phyloP scores from a whole-genome alignment of 2,797 vertebrate species.

The Enteromius mattozi region DNA sequence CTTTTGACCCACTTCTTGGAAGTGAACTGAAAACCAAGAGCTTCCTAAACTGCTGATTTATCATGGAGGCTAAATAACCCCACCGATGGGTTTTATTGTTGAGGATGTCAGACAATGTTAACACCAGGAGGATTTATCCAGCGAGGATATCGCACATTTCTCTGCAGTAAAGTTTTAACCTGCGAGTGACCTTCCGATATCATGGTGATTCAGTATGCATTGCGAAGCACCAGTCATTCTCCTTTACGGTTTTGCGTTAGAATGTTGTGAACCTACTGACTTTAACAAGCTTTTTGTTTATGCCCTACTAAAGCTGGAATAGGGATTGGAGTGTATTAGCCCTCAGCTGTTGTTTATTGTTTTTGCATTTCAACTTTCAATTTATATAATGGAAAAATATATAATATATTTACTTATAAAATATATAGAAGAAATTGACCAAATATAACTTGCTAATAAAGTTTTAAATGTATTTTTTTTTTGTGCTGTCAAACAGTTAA shows the following conservation, averaged over 20 bases:
- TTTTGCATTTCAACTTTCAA: background rate
- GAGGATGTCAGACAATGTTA: background rate
- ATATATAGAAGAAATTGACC: background rate
- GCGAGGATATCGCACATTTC: constrained; percentile 21
- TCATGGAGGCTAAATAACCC: background rate
- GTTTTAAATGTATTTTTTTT: background rate
- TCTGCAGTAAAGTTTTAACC: constrained; percentile 41
- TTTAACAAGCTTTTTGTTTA: constrained; percentile 41
- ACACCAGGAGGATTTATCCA: constrained; percentile 33
- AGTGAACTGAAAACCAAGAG: constrained; percentile 11
- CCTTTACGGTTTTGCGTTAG: constrained; percentile 38
- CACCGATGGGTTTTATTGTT: background rate
- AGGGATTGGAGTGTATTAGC: background rate
- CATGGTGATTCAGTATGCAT: constrained; percentile 43
- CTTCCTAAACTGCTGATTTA: constrained; percentile 18
- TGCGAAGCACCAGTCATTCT: constrained; percentile 32
- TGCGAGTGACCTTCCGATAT: constrained; percentile 42
- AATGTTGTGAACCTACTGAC: constrained; percentile 19
- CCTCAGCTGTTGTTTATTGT: background rate
- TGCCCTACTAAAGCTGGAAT: background rate
- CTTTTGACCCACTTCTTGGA: constrained; percentile 12
- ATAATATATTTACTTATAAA: too few relatives aligned
- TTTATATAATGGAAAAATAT: background rate
- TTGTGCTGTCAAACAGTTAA: background rate
- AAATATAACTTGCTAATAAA: background rate